Percentiles rank a stretch among this genome's conserved stretches.
These are phyloP conservation scores for Troilus luridus DNA, from an alignment of 2,888 invertebrate species.

Conservation along the genomic window DNA sequence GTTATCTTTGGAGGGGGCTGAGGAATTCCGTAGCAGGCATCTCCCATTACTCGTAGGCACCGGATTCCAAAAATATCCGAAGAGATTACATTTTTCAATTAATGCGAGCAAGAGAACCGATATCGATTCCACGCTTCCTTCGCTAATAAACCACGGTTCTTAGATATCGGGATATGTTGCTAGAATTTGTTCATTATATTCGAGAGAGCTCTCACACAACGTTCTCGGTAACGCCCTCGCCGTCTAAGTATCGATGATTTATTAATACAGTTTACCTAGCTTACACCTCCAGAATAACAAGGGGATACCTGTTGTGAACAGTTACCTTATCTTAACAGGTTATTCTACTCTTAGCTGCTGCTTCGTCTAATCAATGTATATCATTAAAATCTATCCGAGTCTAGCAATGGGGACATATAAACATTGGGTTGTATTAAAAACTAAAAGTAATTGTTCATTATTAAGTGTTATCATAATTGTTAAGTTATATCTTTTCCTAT, in stretches of 20 bases:
- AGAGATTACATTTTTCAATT: constrained; percentile 10
- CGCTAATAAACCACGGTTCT: not conserved
- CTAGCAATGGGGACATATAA: no score
- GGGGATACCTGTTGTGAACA: no score
- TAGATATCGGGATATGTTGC: not conserved
- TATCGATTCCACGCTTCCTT: not conserved
- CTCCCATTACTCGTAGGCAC: not conserved
- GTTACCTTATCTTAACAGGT: no score
- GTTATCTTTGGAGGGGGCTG: not conserved
- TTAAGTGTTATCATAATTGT: no score
- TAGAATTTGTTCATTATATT: not conserved
- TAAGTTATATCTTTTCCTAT: no score
- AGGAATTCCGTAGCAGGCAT: not conserved
- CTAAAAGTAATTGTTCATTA: no score
- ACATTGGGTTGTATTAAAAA: no score
- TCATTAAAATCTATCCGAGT: no score
- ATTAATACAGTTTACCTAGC: not conserved
- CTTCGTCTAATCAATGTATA: no score
- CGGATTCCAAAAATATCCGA: not conserved
- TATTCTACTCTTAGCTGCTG: no score
- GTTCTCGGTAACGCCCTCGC: not conserved
- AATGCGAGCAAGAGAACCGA: not conserved
- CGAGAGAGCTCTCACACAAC: not conserved
- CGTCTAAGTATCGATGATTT: not conserved
- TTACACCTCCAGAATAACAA: no score